A percentile compares a stretch with the other conserved stretches of the same genome.
Evolutionary conservation across 2,113 vertebrate species (phyloP).

Genomic region (Rhinopomastus cyanomelas): DNA sequence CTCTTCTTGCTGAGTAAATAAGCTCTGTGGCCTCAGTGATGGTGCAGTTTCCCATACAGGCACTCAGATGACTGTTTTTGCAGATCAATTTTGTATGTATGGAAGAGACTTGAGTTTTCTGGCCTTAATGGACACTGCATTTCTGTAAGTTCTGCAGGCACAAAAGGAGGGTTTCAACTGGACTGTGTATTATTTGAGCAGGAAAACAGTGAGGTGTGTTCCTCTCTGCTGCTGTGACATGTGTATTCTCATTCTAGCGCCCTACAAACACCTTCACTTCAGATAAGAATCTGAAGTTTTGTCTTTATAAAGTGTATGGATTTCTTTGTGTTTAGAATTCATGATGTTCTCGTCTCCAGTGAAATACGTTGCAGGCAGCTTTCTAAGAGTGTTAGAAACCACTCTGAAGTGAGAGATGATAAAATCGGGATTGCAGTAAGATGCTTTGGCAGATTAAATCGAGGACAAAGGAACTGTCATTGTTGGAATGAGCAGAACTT

Average conservation of each 20-base stretch:
- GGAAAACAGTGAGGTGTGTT: background rate
- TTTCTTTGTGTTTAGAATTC: background rate
- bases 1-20: background rate
- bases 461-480: background rate
- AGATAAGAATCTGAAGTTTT: background rate
- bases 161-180: background rate
- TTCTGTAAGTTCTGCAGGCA: background rate
- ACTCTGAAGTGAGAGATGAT: background rate
- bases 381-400: background rate
- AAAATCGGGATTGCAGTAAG: background rate
- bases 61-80: background rate
- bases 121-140: background rate
- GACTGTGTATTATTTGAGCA: background rate
- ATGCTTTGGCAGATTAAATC: background rate
- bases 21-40: background rate
- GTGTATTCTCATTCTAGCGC: background rate
- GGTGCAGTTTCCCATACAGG: background rate
- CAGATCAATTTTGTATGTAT: background rate
- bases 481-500: background rate
- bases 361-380: background rate
- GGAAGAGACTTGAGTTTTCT: background rate
- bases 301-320: background rate
- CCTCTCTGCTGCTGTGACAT: background rate
- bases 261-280: background rate
- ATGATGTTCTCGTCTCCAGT: background rate